Conservation (phyloP, 2,113 vertebrate species). For the Pagrus major region DNA sequence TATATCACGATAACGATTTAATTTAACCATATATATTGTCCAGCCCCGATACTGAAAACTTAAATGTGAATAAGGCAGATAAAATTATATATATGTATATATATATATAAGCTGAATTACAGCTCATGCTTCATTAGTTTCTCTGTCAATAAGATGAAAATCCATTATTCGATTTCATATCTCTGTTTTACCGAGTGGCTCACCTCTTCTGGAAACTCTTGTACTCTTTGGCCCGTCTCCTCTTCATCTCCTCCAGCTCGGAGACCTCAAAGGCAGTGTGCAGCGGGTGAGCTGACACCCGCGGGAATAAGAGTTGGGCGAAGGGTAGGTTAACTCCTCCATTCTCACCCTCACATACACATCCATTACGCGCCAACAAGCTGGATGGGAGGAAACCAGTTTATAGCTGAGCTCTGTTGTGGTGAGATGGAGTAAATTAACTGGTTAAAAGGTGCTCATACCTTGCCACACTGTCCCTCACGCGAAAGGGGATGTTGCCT, state of each 20-base stretch:
- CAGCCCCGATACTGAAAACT: not conserved
- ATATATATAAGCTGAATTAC: not conserved
- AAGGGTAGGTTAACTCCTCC: slow-evolving; percentile 85
- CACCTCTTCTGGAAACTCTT: slow-evolving; percentile 87
- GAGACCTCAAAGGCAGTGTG: slow-evolving; percentile 82
- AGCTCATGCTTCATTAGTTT: not conserved
- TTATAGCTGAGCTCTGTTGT: not conserved
- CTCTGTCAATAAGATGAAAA: not conserved
- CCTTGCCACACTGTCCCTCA: slow-evolving; percentile 76
- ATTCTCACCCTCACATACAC: slow-evolving; percentile 86
- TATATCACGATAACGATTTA: too few species aligned
- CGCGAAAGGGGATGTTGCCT: slow-evolving; percentile 74
- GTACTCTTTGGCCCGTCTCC: slow-evolving; percentile 86
- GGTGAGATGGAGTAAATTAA: not conserved
- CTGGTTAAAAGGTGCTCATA: slow-evolving; percentile 32
- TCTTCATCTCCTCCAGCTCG: slow-evolving; percentile 84
- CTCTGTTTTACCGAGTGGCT: not conserved
- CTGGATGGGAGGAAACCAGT: slow-evolving; percentile 66
- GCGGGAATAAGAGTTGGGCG: slow-evolving; percentile 82
- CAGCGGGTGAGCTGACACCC: slow-evolving; percentile 83
- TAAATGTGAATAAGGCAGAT: not conserved
- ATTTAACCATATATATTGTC: too few species aligned
- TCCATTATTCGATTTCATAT: not conserved
- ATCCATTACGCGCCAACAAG: slow-evolving; percentile 87
- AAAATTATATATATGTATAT: too few species aligned